Evolutionary conservation across 2,888 invertebrate species (phyloP).

Genomic region (Tipula vernalis): DNA sequence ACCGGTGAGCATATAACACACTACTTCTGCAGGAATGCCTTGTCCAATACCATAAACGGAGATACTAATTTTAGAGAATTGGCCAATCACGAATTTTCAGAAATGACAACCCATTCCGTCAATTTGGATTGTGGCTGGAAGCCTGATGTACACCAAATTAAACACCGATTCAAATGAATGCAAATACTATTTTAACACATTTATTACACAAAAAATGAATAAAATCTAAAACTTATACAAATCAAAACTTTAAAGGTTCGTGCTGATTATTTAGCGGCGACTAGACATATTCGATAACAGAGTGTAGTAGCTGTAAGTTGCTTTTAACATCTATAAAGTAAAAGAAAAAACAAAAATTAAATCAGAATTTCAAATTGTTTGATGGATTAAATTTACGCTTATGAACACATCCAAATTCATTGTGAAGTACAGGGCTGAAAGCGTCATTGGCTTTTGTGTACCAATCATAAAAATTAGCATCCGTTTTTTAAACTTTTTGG

Average conservation of each 20-base stretch:
- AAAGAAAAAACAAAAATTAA: not conserved
- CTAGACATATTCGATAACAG: not conserved
- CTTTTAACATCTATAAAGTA: constrained; percentile 9
- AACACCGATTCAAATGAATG: no score
- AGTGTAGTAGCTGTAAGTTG: constrained; percentile 14
- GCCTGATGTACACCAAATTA: no score
- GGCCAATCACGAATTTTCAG: no score
- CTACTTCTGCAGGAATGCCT: no score
- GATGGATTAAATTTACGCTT: not conserved
- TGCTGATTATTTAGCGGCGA: not conserved
- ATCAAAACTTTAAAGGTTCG: not conserved
- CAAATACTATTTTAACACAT: no score
- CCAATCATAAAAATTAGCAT: constrained; percentile 12
- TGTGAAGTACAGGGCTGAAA: not conserved
- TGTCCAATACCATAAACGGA: no score
- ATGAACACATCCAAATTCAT: not conserved
- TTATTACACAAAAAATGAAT: not conserved
- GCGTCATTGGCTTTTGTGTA: constrained; percentile 7
- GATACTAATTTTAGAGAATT: no score
- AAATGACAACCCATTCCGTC: no score
- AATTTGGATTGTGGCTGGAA: no score
- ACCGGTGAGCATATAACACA: no score
- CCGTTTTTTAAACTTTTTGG: not conserved
- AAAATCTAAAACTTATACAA: not conserved
- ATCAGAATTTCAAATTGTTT: not conserved